Conservation (phyloP, 1,140 invertebrate species). For the Lepidurus couesii region DNA sequence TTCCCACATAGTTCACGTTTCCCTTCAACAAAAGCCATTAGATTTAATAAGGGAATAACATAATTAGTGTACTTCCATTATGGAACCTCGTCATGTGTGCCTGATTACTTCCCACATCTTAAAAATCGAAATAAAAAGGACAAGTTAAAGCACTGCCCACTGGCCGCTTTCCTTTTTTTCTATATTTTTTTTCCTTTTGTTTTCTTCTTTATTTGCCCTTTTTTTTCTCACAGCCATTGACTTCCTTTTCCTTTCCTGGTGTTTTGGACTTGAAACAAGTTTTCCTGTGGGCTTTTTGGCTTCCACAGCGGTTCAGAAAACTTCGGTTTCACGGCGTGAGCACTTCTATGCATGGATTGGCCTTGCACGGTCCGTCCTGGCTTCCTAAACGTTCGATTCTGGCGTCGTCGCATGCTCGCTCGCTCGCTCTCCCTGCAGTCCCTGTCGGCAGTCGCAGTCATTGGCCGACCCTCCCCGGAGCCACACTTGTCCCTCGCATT, state of each 20-base stretch:
- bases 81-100: not conserved
- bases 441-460: not conserved
- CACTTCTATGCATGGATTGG: no score
- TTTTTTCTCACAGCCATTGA: not conserved
- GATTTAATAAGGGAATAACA: not conserved
- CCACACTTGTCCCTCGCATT: not conserved
- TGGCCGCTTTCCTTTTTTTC: not conserved
- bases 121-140: not conserved
- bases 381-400: not conserved
- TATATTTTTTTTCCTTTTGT: no score
- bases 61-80: not conserved
- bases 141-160: not conserved
- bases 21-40: not conserved
- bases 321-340: not conserved
- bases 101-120: not conserved
- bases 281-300: conserved; percentile 12
- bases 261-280: not conserved
- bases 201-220: not conserved
- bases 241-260: conserved; percentile 16
- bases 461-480: conserved; percentile 9
- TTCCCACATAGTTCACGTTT: no score
- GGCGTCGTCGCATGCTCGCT: no score
- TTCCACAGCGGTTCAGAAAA: not conserved
- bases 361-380: not conserved
- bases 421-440: not conserved